Base-by-base conservation (phyloP, 2,888 invertebrate species). In the Ichneumon xanthorius region DNA sequence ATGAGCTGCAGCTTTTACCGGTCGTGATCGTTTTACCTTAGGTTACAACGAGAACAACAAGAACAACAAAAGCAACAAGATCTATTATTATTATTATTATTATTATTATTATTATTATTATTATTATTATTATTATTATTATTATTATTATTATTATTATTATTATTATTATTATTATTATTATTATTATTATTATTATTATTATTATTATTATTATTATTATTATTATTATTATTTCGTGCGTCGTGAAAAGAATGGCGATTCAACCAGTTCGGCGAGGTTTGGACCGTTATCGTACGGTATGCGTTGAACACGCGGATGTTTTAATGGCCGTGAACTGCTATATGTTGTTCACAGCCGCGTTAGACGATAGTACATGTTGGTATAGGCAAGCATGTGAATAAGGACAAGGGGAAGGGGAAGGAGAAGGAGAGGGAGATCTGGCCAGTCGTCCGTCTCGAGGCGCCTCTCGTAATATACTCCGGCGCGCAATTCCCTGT, bases 391-490 rank as follows among this genome's bases (percentile, higher is more conserved):
- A 11, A 72, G 30, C 61, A 61, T 61, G 61, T 16, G 61, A 61
- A 30, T 61, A 50, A 50, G 71, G 63, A 76, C n/a, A 77, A 53
- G 22, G 55, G 65, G 50, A 11, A 53, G 71, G 50, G 58, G 58
- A 53, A 76, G 65, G 71, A 0, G 0, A 33, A 79, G 45, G 48
- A 50, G 37, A 22, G 45, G 37, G 67, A 76, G 72, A 77, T 65
- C n/a, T 30, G 63, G 87, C 88, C 87, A 88, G 90, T 89, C 90
- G 89, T 90, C 88, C 89, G 89, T 92, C 90, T 90, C 87, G 87
- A 89, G 90, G 87, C 89, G 91, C 91, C 90, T 89, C 90, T 91
- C 89, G 88, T 89, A 91, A 91, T 91, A 90, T 89, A 91, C 89
- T 88, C 87, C 87, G 87, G 86, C 77, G 33, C 76, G 90, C 91